Conservation (phyloP, 1,140 invertebrate genomes). For the Orchestia grillus region DNA sequence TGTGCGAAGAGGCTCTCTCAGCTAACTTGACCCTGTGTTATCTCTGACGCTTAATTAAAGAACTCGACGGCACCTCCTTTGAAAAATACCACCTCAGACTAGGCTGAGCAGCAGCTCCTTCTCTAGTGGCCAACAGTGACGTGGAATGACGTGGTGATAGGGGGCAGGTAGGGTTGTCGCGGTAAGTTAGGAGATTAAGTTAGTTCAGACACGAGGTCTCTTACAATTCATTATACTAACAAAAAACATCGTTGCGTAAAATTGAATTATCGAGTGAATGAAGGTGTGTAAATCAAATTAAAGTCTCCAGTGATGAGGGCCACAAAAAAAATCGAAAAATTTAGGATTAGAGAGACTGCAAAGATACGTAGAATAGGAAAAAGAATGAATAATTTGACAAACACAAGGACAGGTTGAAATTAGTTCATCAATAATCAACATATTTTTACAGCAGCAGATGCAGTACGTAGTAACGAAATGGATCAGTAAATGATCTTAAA, state of each 20-base stretch:
- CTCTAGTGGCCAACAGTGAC: not conserved
- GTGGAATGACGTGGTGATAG: not conserved
- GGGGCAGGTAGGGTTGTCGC: not conserved
- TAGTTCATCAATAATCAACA: not conserved
- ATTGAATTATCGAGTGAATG: not conserved
- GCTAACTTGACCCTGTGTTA: slow-evolving; percentile 12
- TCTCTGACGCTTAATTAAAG: slow-evolving; percentile 20
- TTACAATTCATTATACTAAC: not conserved
- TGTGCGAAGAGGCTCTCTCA: not conserved
- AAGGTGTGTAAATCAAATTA: not conserved
- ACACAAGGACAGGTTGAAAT: not conserved
- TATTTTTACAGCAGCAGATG: not conserved
- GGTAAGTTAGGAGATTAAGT: not conserved
- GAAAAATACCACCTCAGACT: not conserved
- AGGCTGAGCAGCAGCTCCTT: not conserved
- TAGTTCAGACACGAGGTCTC: not conserved
- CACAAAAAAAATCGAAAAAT: not conserved
- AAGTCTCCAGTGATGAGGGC: not conserved
- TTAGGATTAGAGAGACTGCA: not conserved
- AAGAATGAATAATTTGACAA: not conserved
- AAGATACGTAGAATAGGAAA: not conserved
- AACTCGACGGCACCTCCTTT: not conserved
- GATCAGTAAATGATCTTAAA: not conserved
- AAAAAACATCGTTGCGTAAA: not conserved
- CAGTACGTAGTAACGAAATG: not conserved